Base-by-base conservation (phyloP, 1,140 invertebrate species). In the Reticulitermes speratus region DNA sequence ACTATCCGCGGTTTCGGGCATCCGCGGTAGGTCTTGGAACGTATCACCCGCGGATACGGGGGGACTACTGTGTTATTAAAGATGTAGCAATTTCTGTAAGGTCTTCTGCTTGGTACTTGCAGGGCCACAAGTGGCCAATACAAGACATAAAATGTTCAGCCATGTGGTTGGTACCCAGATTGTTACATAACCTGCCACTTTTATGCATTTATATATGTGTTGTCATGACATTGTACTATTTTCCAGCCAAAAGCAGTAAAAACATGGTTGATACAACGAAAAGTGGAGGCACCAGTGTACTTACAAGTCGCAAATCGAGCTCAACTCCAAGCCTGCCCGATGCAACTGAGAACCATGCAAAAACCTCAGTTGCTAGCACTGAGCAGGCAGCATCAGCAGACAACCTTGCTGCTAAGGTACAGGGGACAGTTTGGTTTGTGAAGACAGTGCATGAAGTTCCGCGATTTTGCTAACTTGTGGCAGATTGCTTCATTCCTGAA, bases 241-340 rank as follows among this genome's bases (percentile, higher is more conserved):
- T 86, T 86, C 45, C 87, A 86, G 86, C 84, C 82, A 82, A 55
- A 83, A 48, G 85, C 14, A 75, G 75, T 32, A 48, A 44, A 55
- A 86, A 86, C 21, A 84, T 59, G 32, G 85, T 44, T 45, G 89
- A 92, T 87, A 90, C 86, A 75, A 93, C 93, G 88, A 91, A 91
- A 85, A 92, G 92, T 87, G 45, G 83, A 9, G 30, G 52, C n/a
- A 88, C 91, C 3, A 93, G 93, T 88, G 93, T 95, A 11, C 65
- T 97, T 55, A 96, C 95, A 5, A 96, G 96, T 88, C 93, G 97
- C 85, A 99, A 99, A 91, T 98, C 97, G 83, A 98, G 96, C 90
- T 99, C 97, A 48, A 99, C 98, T 5, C 97, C 97, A 38, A 97
- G 96, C 90, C 91, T 98, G 88, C 96, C 97, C 1, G 97, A 98